Evolutionary conservation across 2,797 vertebrate species (phyloP), one percentile per base, ranked within the genome.

Genomic region (Pseudochirops corinnae): DNA sequence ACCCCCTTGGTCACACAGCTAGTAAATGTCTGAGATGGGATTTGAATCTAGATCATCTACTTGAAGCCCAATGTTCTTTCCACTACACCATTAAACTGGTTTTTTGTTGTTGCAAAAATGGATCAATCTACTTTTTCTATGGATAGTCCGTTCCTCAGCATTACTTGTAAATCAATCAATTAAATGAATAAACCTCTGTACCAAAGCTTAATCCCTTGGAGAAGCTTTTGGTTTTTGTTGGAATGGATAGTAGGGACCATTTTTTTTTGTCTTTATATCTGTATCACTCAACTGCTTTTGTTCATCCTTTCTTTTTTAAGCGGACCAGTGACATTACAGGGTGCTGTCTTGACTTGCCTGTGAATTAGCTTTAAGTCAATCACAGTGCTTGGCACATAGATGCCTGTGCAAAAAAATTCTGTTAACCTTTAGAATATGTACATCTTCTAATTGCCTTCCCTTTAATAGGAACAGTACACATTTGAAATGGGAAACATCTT

Each of bases 401-500:
- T 67, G 62, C 62, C 33, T 67, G 5, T 14, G n/a, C 62, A 67
- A 67, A n/a, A 67, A n/a, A 67, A 46, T 67, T 67, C 62, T 60
- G 56, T 90, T 92, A 55, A 90, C 90, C 90, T 95, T 96, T 94
- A 93, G 91, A 94, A 93, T 93, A 91, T 56, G 93, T 93, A 4
- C 24, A 50, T 93, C 91, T 94, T 97, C 53, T 93, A 82, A 56
- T n/a, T 18, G 92, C 82, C 33, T 93, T 56, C 29, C 24, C 46
- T 90, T 87, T 93, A 93, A 95, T 82, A 90, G 97, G 82, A 96
- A 92, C 62, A 21, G 74, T 67, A 94, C 5, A 31, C 92, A 53
- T 93, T 93, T 96, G 95, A 95, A 96, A 57, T 58, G 33, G 93
- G 93, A 95, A 67, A 90, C 67, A 87, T 97, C 93, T 97, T 46